These are phyloP conservation scores for Azemiops feae DNA, from an alignment of 2,113 vertebrate genomes.

Conservation along the genomic window DNA sequence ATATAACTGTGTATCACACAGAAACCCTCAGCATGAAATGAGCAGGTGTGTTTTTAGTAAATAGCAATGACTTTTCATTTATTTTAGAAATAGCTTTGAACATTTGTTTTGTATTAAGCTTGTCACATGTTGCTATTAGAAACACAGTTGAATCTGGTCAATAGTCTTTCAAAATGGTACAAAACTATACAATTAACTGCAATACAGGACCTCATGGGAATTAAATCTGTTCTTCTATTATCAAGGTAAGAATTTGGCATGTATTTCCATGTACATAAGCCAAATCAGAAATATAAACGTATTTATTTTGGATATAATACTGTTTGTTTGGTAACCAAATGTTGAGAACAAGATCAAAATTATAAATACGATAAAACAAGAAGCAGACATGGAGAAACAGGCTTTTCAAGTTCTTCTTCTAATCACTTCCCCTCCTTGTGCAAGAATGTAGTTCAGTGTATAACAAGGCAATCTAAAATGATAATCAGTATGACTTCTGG, in stretches of 20 bases:
- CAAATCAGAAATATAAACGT: neutral
- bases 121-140: neutral
- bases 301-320: neutral
- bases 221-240: neutral
- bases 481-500: slow-evolving; percentile 35
- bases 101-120: neutral
- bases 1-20: neutral
- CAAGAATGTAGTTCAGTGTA: slow-evolving; percentile 45
- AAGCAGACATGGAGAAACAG: slow-evolving; percentile 27
- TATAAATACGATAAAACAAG: slow-evolving; percentile 21
- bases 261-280: neutral
- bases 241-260: neutral
- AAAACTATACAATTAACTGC: neutral
- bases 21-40: neutral
- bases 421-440: neutral
- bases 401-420: slow-evolving; percentile 56
- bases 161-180: neutral
- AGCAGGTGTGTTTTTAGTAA: neutral
- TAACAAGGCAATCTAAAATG: slow-evolving; percentile 25
- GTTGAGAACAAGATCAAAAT: slow-evolving; percentile 25
- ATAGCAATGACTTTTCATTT: neutral
- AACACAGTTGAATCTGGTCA: neutral
- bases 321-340: slow-evolving; percentile 18
- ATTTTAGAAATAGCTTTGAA: neutral
- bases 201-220: neutral